Base-by-base conservation (phyloP, 2,113 vertebrate species). In the Melanotaenia duboulayi region DNA sequence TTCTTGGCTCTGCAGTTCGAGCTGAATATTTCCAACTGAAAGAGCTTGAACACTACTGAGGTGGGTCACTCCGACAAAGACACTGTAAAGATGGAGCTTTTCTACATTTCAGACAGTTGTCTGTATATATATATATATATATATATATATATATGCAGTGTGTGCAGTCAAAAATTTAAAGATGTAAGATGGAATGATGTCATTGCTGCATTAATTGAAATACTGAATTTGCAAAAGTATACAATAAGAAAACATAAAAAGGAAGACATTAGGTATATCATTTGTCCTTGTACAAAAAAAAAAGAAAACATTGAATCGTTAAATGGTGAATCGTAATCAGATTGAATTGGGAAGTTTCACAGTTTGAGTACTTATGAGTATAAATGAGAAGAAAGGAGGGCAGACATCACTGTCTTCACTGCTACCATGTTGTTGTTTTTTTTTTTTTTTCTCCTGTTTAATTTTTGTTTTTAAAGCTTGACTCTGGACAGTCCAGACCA, bases 401-500 rank as follows among this genome's bases (percentile, higher is more conserved):
- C 55, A 42, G 65, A 85, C 81, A 86, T 89, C 77, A 78, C 61
- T 61, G 48, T 44, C 82, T 86, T 89, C 79, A 78, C 61, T 63
- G 51, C 48, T 74, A 66, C 32, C 12, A 61, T 79, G 71, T 72
- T 39, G 70, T n/a, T n/a, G n/a, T n/a, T n/a, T n/a, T n/a, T 55
- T 24, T 57, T 71, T 76, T 78, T 80, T 28, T 77, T 63, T 42
- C 37, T 58, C 24, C 11, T 65, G 65, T 74, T 76, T 71, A 2
- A 19, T 56, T 86, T 85, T 86, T 92, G 87, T 91, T 92, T 90
- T 87, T 81, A 87, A 87, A 91, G 91, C 89, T 90, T 90, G 80
- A 78, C 78, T 81, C 76, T 69, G 80, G 72, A 71, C 83, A 80
- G 80, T 78, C 79, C 86, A 83, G 72, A 84, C 85, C 66, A 46